These are phyloP conservation scores for Phlogophora meticulosa DNA, from an alignment of 2,888 invertebrate genomes.

Conservation along the genomic window DNA sequence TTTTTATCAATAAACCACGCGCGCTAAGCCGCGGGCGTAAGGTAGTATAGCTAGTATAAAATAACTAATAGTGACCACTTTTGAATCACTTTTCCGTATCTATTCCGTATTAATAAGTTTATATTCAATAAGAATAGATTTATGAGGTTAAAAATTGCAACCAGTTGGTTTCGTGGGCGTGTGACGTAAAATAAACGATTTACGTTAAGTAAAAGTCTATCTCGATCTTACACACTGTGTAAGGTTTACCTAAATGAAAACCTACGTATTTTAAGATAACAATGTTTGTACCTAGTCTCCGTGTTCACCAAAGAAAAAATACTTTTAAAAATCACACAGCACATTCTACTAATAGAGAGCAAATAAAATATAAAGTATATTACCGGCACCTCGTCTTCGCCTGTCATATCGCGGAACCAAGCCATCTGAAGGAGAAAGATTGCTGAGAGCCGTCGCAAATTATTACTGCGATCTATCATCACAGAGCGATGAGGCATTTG, in stretches of 20 bases:
- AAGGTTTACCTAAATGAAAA: neutral
- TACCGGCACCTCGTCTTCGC: slow-evolving; percentile 18
- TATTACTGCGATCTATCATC: slow-evolving; percentile 48
- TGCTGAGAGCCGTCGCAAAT: slow-evolving; percentile 20
- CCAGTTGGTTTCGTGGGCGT: neutral
- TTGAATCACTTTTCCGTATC: too few relatives aligned
- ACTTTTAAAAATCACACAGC: too few relatives aligned
- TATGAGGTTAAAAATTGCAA: neutral
- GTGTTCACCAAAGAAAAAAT: too few relatives aligned
- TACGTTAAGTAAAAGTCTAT: neutral
- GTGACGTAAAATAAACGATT: neutral
- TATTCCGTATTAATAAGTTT: too few relatives aligned
- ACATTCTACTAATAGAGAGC: neutral
- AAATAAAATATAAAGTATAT: slow-evolving; percentile 18
- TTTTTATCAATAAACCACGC: too few relatives aligned
- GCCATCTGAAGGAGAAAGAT: slow-evolving; percentile 34
- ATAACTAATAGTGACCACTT: too few relatives aligned
- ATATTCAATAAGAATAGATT: too few relatives aligned
- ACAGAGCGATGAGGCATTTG: slow-evolving; percentile 10
- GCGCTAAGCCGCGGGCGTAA: too few relatives aligned
- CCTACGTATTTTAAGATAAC: too few relatives aligned
- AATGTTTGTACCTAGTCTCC: too few relatives aligned
- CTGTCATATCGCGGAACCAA: slow-evolving; percentile 42
- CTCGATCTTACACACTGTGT: neutral
- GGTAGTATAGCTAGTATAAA: too few relatives aligned